Evolutionary conservation across 2,797 vertebrate genomes (phyloP).

Genomic region (Pseudopleuronectes americanus): DNA sequence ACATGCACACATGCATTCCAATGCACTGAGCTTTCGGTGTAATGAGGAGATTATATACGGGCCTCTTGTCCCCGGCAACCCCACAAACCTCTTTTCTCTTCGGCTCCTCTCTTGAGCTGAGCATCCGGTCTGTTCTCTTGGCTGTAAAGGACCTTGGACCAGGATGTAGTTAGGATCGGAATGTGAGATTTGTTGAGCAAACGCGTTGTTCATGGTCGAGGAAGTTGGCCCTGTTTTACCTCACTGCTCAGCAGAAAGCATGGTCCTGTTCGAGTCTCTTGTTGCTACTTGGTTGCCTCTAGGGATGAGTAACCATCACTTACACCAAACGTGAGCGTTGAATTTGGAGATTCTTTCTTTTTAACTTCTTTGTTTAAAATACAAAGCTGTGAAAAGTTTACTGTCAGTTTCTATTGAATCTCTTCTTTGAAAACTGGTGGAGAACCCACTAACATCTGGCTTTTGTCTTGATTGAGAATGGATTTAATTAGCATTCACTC

Average conservation of each 20-base stretch:
- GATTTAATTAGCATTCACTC: no score
- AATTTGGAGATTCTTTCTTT: no score
- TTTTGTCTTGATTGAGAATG: no score
- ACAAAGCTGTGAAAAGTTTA: no score
- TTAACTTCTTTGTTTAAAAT: no score
- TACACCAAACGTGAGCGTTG: no score
- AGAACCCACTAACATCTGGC: no score
- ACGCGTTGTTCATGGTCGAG: constrained; percentile 34
- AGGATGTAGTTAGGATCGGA: constrained; percentile 72
- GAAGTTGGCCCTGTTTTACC: constrained; percentile 33
- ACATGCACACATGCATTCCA: constrained; percentile 56
- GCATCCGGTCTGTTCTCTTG: constrained; percentile 63
- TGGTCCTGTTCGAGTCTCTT: constrained; percentile 12
- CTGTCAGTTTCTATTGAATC: not conserved
- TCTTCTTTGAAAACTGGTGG: not conserved
- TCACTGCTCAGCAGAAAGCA: constrained; percentile 22
- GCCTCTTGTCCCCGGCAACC: constrained; percentile 70
- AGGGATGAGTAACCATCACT: not conserved
- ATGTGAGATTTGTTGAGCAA: constrained; percentile 50
- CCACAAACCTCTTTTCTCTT: constrained; percentile 57
- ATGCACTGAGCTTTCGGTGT: constrained; percentile 68
- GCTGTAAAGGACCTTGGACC: constrained; percentile 61
- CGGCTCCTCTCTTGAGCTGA: constrained; percentile 54
- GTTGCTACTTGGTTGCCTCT: not conserved
- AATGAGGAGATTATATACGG: constrained; percentile 77